Conservation (phyloP, 1,140 invertebrate species). For the Drosophila eugracilis region DNA sequence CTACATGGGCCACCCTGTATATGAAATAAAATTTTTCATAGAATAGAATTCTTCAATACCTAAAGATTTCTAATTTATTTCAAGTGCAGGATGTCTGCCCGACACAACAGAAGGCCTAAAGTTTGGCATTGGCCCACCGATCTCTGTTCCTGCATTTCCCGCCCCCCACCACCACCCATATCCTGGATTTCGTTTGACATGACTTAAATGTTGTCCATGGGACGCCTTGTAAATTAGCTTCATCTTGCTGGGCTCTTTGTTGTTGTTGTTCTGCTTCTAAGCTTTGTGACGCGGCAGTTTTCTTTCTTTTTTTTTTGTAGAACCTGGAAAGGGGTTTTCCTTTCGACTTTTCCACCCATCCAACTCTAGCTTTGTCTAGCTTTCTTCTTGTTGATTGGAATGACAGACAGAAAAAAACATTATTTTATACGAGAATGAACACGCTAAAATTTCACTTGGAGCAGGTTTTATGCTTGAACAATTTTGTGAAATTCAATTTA, state of each 20-base stretch:
- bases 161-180: neutral
- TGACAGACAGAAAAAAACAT: constrained; percentile 80
- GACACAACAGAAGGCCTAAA: constrained; percentile 38
- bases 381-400: constrained; percentile 45
- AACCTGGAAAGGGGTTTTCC: constrained; percentile 54
- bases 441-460: constrained; percentile 81
- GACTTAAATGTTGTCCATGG: constrained; percentile 73
- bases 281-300: constrained; percentile 66
- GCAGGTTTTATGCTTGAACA: constrained; percentile 82
- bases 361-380: constrained; percentile 25
- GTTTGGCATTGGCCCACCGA: constrained; percentile 28
- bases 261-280: constrained; percentile 40
- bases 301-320: constrained; percentile 27
- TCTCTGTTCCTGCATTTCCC: constrained; percentile 4
- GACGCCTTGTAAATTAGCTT: constrained; percentile 81
- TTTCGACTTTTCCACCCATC: neutral
- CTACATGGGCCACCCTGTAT: no score
- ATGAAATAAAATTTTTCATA: no score
- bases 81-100: constrained; percentile 5
- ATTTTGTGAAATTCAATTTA: constrained; percentile 84
- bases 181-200: constrained; percentile 28
- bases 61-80: neutral
- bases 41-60: no score
- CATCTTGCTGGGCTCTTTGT: constrained; percentile 36
- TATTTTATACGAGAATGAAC: constrained; percentile 82